These are phyloP conservation scores for Odontomachus brunneus DNA, from an alignment of 1,140 invertebrate genomes.

Conservation along the genomic window DNA sequence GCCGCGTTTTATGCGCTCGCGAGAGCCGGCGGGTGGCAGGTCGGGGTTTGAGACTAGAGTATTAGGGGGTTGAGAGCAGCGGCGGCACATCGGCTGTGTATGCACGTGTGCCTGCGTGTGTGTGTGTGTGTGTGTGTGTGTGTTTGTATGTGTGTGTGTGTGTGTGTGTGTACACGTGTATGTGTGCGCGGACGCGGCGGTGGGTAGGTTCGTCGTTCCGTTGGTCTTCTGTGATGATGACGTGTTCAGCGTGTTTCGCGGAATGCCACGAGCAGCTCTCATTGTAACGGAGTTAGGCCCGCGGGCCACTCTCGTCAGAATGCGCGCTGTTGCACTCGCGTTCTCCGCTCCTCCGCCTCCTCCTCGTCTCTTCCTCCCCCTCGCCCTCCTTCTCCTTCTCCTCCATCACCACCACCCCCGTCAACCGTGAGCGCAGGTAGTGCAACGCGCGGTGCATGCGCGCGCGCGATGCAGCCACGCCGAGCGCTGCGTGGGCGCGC, in stretches of 20 bases:
- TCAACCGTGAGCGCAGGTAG: constrained; percentile 39
- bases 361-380: constrained; percentile 11
- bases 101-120: neutral
- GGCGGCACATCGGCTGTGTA: constrained; percentile 9
- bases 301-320: constrained; percentile 75
- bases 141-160: neutral
- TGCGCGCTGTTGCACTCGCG: constrained; percentile 56
- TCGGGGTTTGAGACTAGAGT: constrained; percentile 38
- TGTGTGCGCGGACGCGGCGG: constrained; percentile 10
- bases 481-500: constrained; percentile 66
- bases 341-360: constrained; percentile 29
- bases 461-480: constrained; percentile 51
- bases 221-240: constrained; percentile 71
- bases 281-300: constrained; percentile 77
- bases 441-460: constrained; percentile 61
- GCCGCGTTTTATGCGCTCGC: constrained; percentile 51
- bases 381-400: constrained; percentile 25
- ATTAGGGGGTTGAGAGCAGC: constrained; percentile 19
- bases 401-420: no score
- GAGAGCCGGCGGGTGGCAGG: constrained; percentile 17
- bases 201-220: constrained; percentile 67
- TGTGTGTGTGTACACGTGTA: constrained; percentile 54
- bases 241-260: constrained; percentile 74
- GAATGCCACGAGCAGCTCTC: constrained; percentile 78
- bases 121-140: constrained; percentile 18